Conservation (phyloP, 2,797 vertebrate genomes). For the Phyllotis vaccarum region DNA sequence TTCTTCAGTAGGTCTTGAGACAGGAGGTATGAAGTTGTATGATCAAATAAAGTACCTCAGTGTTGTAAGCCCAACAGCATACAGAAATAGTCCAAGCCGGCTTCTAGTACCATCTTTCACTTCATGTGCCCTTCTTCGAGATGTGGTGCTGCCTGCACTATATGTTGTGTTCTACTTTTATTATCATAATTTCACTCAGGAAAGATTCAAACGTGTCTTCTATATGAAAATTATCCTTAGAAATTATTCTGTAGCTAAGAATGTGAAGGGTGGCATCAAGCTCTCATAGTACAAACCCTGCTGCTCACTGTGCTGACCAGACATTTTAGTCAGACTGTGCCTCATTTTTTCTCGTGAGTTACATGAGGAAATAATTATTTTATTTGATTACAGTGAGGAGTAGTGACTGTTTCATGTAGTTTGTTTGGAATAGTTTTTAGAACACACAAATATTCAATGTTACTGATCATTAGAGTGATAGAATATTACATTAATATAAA, state of each 20-base stretch:
- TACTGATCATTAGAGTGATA: conserved; percentile 43
- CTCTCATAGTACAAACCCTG: neutral
- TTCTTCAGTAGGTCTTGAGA: conserved; percentile 41
- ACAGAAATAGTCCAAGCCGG: conserved; percentile 44
- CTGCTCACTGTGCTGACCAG: neutral
- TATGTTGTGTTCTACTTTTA: conserved; percentile 49
- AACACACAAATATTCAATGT: conserved; percentile 25
- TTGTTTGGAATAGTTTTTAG: conserved; percentile 28
- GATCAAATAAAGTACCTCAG: conserved; percentile 48
- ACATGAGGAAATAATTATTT: conserved; percentile 16
- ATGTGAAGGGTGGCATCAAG: neutral
- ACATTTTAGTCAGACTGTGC: neutral
- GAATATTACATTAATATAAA: conserved; percentile 12
- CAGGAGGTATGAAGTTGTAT: neutral
- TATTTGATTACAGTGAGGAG: conserved; percentile 41
- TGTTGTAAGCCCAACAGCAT: conserved; percentile 1
- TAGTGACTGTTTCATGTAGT: conserved; percentile 18
- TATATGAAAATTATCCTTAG: conserved; percentile 17
- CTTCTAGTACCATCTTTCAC: neutral
- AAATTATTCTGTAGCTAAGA: conserved; percentile 26
- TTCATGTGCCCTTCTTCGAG: neutral
- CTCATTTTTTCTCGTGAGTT: conserved; percentile 24
- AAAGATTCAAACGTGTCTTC: conserved; percentile 38
- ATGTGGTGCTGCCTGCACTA: neutral
- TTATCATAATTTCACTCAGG: conserved; percentile 38